These are phyloP conservation scores for Drosophila bocqueti DNA, from an alignment of 1,140 invertebrate species.

Conservation along the genomic window DNA sequence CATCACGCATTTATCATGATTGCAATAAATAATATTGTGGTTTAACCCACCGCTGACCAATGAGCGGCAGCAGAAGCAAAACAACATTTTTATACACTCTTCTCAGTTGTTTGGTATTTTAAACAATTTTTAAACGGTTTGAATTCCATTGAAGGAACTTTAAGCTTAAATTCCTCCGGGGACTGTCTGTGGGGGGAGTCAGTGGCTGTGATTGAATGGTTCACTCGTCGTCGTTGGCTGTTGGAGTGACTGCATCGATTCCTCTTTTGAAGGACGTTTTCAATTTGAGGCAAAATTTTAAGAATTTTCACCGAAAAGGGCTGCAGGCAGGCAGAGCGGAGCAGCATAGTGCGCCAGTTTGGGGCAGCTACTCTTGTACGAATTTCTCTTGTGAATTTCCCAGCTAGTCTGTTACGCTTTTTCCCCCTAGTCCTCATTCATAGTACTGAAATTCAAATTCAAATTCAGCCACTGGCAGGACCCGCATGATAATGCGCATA, in stretches of 20 bases:
- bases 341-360: conserved; percentile 34
- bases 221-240: conserved; percentile 8
- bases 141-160: conserved; percentile 21
- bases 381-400: conserved; percentile 70
- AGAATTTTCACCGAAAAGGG: conserved; percentile 50
- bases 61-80: background rate
- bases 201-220: conserved; percentile 46
- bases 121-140: conserved; percentile 44
- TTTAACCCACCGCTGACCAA: conserved; percentile 51
- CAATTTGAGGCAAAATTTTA: conserved; percentile 64
- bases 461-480: conserved; percentile 31
- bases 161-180: conserved; percentile 12
- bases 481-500: conserved; percentile 74
- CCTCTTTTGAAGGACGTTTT: conserved; percentile 42
- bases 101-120: conserved; percentile 10
- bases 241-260: conserved; percentile 49
- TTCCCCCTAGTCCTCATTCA: background rate
- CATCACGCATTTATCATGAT: conserved; percentile 59
- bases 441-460: conserved; percentile 46
- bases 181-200: conserved; percentile 13
- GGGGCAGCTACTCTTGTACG: conserved; percentile 41
- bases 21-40: conserved; percentile 75
- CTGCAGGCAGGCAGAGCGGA: conserved; percentile 17
- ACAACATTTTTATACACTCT: conserved; percentile 16
- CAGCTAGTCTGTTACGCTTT: conserved; percentile 60